phyloP scores from a whole-genome alignment of 2,113 vertebrate genomes.

The Paramormyrops kingsleyae region DNA sequence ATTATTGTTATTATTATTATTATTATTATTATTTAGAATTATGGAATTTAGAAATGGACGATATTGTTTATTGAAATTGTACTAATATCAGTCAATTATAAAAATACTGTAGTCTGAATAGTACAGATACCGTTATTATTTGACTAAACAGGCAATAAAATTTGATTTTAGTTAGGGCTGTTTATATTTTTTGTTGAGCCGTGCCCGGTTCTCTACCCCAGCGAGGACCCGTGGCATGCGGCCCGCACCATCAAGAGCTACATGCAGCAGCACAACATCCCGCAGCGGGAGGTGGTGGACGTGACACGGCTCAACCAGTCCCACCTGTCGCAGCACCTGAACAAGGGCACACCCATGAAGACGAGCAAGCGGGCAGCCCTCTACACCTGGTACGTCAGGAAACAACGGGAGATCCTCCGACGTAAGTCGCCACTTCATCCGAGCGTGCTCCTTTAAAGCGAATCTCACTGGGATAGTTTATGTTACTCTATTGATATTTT shows the following conservation, averaged over 20 bases:
- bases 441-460: not conserved
- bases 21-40: too few relatives aligned
- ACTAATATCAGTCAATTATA: not conserved
- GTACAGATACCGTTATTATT: not conserved
- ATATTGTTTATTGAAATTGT: not conserved
- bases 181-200: not conserved
- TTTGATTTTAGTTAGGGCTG: not conserved
- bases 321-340: constrained; percentile 98
- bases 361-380: constrained; percentile 93
- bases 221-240: constrained; percentile 97
- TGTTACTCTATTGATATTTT: not conserved
- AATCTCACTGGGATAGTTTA: too few relatives aligned
- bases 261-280: constrained; percentile 99
- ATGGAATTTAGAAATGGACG: not conserved
- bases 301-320: constrained; percentile 97
- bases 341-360: constrained; percentile 99
- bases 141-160: not conserved
- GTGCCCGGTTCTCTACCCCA: constrained; percentile 31
- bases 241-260: constrained; percentile 98
- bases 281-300: constrained; percentile 93
- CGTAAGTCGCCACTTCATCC: constrained; percentile 79
- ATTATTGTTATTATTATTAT: too few relatives aligned
- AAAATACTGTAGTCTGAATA: not conserved
- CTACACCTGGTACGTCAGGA: constrained; percentile 98
- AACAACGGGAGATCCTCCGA: constrained; percentile 93